Conservation (phyloP, 2,797 vertebrate species). For the Huso huso region DNA sequence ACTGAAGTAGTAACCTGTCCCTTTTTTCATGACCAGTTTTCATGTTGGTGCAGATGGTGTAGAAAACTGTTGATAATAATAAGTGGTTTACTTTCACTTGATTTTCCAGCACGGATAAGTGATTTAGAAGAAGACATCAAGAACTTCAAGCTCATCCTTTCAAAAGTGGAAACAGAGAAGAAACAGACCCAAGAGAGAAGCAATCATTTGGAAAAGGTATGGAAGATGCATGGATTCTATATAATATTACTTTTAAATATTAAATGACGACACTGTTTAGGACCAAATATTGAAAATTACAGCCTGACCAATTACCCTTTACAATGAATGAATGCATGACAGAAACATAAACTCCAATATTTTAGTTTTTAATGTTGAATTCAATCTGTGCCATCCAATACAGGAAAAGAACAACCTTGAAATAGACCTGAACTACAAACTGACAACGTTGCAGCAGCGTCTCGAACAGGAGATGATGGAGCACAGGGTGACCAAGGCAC, state of each 20-base stretch:
- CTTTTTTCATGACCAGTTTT: no score
- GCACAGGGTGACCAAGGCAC: slow-evolving; percentile 83
- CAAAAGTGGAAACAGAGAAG: slow-evolving; percentile 80
- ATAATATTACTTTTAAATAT: no score
- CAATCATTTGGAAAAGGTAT: slow-evolving; percentile 91
- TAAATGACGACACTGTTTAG: no score
- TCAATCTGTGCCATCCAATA: slow-evolving; percentile 1
- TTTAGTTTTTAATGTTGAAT: background rate
- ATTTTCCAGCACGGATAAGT: slow-evolving; percentile 67
- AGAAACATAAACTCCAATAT: no score
- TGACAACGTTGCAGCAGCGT: slow-evolving; percentile 87
- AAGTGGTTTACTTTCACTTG: background rate
- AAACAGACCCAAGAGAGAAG: slow-evolving; percentile 87
- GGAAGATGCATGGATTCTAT: no score
- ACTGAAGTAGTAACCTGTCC: no score
- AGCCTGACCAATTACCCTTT: no score
- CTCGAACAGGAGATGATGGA: slow-evolving; percentile 91
- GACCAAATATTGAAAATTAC: no score
- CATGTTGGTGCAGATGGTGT: no score
- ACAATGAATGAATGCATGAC: no score
- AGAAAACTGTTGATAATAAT: no score
- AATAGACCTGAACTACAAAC: slow-evolving; percentile 95
- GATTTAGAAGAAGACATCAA: slow-evolving; percentile 90
- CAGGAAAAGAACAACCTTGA: slow-evolving; percentile 96
- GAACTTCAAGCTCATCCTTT: slow-evolving; percentile 76